These are phyloP conservation scores for Gnathonemus longibarbis DNA, from an alignment of 2,113 vertebrate species.

Conservation along the genomic window DNA sequence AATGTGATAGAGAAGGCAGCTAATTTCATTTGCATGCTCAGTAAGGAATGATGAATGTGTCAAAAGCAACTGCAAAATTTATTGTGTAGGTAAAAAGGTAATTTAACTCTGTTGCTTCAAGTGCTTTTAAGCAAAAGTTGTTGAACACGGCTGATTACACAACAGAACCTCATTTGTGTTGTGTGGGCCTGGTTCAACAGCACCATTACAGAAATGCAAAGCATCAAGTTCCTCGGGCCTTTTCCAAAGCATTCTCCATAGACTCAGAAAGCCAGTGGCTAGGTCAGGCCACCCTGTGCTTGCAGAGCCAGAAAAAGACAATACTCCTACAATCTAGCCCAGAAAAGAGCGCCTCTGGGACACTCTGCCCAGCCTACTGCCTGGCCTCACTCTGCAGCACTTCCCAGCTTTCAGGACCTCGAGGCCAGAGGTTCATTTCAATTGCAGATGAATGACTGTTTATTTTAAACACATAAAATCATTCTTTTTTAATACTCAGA, in stretches of 20 bases:
- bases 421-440: neutral
- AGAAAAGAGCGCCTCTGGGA: neutral
- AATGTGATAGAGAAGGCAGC: neutral
- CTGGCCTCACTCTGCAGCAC: neutral
- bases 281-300: constrained; percentile 3
- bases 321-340: neutral
- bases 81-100: neutral
- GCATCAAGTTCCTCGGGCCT: neutral
- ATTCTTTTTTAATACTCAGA: constrained; percentile 2
- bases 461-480: constrained; percentile 5
- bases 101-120: constrained; percentile 1
- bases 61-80: neutral
- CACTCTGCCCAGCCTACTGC: neutral
- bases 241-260: neutral
- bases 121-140: constrained; percentile 11
- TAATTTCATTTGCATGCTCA: neutral
- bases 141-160: constrained; percentile 10
- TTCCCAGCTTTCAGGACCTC: neutral
- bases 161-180: constrained; percentile 7
- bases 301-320: constrained; percentile 8
- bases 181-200: constrained; percentile 12
- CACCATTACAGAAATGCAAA: constrained; percentile 7
- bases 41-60: neutral
- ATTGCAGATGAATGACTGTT: neutral
- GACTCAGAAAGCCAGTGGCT: neutral